phyloP scores from a whole-genome alignment of 1,140 invertebrate species.

The Lepidotrigona ventralis region DNA sequence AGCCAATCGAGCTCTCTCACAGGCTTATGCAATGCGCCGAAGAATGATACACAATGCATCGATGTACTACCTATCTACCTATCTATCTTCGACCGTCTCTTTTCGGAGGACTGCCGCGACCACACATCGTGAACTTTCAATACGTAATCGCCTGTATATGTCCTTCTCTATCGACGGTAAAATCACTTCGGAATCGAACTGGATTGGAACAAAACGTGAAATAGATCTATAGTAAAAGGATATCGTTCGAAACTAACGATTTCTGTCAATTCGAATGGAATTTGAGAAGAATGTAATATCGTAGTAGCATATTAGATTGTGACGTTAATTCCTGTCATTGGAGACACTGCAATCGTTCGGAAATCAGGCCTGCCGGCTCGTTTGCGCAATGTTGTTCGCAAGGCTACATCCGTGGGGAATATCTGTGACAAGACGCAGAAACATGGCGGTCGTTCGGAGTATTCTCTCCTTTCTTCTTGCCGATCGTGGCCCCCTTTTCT shows the following conservation, averaged over 20 bases:
- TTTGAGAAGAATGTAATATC: not conserved
- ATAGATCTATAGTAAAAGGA: not conserved
- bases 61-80: conserved; percentile 3
- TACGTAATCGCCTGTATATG: not conserved
- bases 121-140: not conserved
- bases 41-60: conserved; percentile 39
- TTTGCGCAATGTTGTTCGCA: conserved; percentile 51
- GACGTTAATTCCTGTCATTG: conserved; percentile 27
- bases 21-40: conserved; percentile 54
- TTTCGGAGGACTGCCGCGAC: not conserved
- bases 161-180: not conserved
- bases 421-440: not conserved
- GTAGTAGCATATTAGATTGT: not conserved
- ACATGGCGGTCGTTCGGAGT: conserved; percentile 44
- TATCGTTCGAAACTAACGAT: not conserved
- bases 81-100: conserved; percentile 9
- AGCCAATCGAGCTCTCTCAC: conserved; percentile 49
- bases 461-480: conserved; percentile 22
- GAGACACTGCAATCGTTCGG: conserved; percentile 43
- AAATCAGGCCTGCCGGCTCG: conserved; percentile 25
- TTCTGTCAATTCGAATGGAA: not conserved
- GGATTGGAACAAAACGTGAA: not conserved
- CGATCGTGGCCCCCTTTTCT: conserved; percentile 15
- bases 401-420: conserved; percentile 14
- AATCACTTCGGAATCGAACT: not conserved